These are phyloP conservation scores for Spinus olivaceus DNA, from an alignment of 2,797 vertebrate species.

Conservation along the genomic window DNA sequence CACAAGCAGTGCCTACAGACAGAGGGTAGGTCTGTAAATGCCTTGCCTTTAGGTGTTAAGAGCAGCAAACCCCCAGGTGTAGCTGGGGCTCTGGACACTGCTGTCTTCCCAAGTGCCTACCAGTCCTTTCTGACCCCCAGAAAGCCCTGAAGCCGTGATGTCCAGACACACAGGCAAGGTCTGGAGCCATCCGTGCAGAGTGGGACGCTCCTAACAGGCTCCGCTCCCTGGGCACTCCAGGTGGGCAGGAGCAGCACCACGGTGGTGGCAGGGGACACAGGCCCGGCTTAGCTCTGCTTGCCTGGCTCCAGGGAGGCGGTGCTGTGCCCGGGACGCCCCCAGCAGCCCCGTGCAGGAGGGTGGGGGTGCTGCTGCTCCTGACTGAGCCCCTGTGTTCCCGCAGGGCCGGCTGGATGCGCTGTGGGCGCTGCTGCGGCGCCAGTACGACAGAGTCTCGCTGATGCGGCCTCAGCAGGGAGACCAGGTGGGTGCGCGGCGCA, in stretches of 20 bases:
- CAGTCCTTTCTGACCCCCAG: background rate
- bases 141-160: rapidly evolving
- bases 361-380: background rate
- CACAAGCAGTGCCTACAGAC: background rate
- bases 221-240: rapidly evolving
- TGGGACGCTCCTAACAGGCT: background rate
- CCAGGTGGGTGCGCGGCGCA: constrained; percentile 76
- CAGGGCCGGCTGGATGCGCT: constrained; percentile 93
- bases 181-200: rapidly evolving
- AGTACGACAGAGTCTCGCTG: constrained; percentile 91
- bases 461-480: constrained; percentile 92
- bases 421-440: constrained; percentile 88
- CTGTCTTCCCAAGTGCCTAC: background rate
- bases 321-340: background rate
- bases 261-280: background rate
- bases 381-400: background rate
- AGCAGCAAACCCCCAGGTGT: background rate
- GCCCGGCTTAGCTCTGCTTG: background rate
- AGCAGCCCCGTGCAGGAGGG: rapidly evolving
- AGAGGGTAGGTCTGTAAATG: background rate
- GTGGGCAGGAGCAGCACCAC: background rate
- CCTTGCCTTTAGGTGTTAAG: background rate
- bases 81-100: background rate
- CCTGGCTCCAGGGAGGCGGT: rapidly evolving
- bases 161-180: background rate